Base-by-base conservation (phyloP, 1,140 invertebrate species). In the Diuraphis noxia region DNA sequence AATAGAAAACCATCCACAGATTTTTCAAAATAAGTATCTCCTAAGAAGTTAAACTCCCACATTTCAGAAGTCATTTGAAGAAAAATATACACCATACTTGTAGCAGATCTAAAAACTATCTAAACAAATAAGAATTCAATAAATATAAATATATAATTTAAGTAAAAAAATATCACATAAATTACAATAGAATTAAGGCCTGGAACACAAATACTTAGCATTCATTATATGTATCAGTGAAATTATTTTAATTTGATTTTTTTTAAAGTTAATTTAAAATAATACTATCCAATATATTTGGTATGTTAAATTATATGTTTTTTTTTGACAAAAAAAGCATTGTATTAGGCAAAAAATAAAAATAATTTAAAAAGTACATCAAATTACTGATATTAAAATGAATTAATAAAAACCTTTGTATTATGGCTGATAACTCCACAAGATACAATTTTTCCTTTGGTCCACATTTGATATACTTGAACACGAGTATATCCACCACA, bases 61-160 rank as follows among this genome's bases (percentile, higher is more conserved):
- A 99, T 99, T 95, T 99, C 99, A 6, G 97, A 98, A 92, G 98
- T 99, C 98, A 99, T 99, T 95, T 99, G 99, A 92, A 99, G 96
- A 93, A 99, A 99, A 1, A 99, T 94, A 94, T 99, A 99, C 0
- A 99, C 98, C 96, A 99, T 98, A 79, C 98, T 98, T 10, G 98
- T 99, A 1, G 98, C 98, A 23, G 99, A 99, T 92, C 99, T 95
- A 94, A 99, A 99, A 0, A 99, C 98, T 92, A 99, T 94, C 95
- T 96, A 93, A 10, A 92, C 91, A 72, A 92, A 92, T n/a, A 82
- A 5, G 34, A 72, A 82, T 43, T 90, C 6, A 46, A 23, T 40
- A 41, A 85, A 91, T 38, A 30, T 36, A 43, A 30, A 43, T 43
- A 82, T 19, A 41, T 43, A 82, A 41, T 30, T 40, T 19, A 41